Base-by-base conservation (phyloP, 2,113 vertebrate species). In the Prochilodus magdalenae region DNA sequence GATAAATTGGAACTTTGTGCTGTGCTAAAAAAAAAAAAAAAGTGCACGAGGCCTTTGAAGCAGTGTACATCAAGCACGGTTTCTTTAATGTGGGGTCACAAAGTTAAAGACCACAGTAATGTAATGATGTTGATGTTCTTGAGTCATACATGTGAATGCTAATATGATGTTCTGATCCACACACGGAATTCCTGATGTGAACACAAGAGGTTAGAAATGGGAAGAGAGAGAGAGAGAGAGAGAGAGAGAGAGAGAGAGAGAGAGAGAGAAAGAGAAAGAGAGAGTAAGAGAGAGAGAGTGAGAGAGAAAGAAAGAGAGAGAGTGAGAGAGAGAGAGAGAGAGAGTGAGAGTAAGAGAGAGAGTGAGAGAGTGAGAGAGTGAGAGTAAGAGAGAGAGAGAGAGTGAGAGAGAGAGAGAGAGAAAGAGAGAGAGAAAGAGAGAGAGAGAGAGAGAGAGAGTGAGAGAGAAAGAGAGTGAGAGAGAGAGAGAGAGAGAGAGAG, bases 401-500 rank as follows among this genome's bases (percentile, higher is more conserved):
- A n/a, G n/a, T n/a, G 33, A 53, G 13, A 30, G 51, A 57, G 53
- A 72, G 29, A 40, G 18, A 11, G 33, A 40, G 33, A 69, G 29
- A 75, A 4, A 75, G 55, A 15, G 29, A n/a, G n/a, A 13, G 13
- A 40, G 36, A 47, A 3, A 24, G 20, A 14, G 22, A 53, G 13
- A 57, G 51, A 74, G 67, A 80, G 49, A 40, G 20, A 40, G 33
- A 53, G 13, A 30, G 51, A 57, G 53, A 72, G 29, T n/a, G 18
- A 11, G 33, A 40, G 33, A 69, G 29, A 75, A 4, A 75, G 55
- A 15, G 29, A n/a, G n/a, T n/a, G n/a, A 13, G 13, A 40, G 36
- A 47, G 15, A 24, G 20, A 14, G 22, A 49, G 22, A 27, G 22
- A 53, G 13, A 57, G 51, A 74, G 67, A 80, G 49, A 40, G 20